A percentile compares a stretch with the other conserved stretches of the same genome.
These are phyloP conservation scores for Mesembrinibis cayennensis DNA, from an alignment of 2,113 vertebrate genomes.

Conservation along the genomic window DNA sequence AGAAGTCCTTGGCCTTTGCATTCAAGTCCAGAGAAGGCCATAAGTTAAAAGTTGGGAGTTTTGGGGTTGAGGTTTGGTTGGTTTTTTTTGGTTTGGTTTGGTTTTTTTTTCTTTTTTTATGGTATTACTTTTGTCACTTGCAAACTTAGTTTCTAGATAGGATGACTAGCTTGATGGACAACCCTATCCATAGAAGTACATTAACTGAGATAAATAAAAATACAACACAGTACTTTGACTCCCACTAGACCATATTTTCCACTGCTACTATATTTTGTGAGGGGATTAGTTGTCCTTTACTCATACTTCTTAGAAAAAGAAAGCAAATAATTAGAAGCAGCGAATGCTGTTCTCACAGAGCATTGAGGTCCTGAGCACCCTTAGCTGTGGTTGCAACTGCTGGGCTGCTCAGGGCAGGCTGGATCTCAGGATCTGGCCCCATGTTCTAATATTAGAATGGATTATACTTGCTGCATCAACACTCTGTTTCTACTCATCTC, in stretches of 20 bases:
- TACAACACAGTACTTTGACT: background rate
- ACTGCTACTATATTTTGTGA: background rate
- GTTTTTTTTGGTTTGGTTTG: too few species aligned
- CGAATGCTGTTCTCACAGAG: background rate
- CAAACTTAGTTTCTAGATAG: background rate
- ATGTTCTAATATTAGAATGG: background rate
- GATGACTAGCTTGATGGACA: background rate
- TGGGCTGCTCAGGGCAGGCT: background rate
- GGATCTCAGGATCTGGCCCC: background rate
- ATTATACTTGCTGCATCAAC: background rate
- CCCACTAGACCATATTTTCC: background rate
- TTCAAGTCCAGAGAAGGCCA: background rate
- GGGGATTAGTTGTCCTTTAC: background rate
- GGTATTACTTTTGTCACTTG: background rate
- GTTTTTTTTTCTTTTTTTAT: background rate
- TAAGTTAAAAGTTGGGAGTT: rapidly evolving
- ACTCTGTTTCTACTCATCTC: background rate
- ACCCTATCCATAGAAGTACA: background rate
- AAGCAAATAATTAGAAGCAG: background rate
- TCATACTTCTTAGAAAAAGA: background rate
- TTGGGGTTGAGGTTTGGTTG: background rate
- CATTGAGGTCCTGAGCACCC: background rate
- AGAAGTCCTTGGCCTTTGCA: background rate
- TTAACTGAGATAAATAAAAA: background rate
- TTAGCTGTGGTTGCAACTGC: background rate